phyloP scores from a whole-genome alignment of 2,888 invertebrate genomes.

The Siphonodentalium dalli region DNA sequence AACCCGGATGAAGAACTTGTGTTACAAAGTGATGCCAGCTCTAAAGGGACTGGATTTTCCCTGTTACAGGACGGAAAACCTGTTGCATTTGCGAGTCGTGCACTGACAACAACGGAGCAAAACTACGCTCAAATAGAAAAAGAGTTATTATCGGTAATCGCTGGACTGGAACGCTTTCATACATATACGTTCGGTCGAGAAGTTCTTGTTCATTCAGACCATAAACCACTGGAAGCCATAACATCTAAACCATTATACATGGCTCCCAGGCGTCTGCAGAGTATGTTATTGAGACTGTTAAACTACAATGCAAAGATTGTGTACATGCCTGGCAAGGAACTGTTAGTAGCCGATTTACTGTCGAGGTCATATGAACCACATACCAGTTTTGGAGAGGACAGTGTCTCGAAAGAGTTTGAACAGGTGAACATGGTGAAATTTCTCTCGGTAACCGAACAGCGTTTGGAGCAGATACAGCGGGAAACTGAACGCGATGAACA shows the following conservation, averaged over 20 bases:
- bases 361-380: too few species aligned
- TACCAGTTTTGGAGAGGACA: too few species aligned
- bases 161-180: constrained; percentile 25
- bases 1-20: constrained; percentile 21
- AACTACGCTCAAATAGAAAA: constrained; percentile 35
- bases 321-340: constrained; percentile 20
- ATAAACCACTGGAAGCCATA: constrained; percentile 30
- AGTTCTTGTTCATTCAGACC: constrained; percentile 23
- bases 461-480: too few species aligned
- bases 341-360: constrained; percentile 31
- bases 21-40: constrained; percentile 23
- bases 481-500: background rate
- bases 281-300: constrained; percentile 26
- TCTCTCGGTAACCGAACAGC: constrained; percentile 2
- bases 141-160: constrained; percentile 30
- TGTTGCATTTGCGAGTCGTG: constrained; percentile 26
- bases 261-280: constrained; percentile 27
- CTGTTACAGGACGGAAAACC: constrained; percentile 32
- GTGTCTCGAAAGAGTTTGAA: too few species aligned
- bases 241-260: constrained; percentile 17
- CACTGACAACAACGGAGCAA: constrained; percentile 22
- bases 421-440: too few species aligned
- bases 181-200: constrained; percentile 23
- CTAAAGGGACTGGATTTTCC: constrained; percentile 23
- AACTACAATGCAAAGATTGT: constrained; percentile 20